Base-by-base conservation (phyloP, 2,888 invertebrate species). In the Bursaphelenchus okinawaensis region DNA sequence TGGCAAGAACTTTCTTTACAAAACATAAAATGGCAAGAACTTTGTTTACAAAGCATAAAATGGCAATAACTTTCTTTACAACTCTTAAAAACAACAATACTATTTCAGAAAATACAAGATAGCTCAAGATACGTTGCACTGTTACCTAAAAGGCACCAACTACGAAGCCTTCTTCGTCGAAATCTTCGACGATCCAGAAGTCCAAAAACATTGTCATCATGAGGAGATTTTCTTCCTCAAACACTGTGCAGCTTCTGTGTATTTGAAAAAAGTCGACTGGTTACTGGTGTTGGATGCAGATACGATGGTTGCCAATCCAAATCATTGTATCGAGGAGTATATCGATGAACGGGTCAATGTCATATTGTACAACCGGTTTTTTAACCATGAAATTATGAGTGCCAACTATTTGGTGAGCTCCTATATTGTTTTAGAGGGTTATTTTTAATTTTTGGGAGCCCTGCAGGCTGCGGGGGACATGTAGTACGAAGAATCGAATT, bases 261-360 rank as follows among this genome's bases (percentile, higher is more conserved):
- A 77, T 63, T 63, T 77, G 29, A 67, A 68, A 8, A 69, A 75
- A 52, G 63, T 69, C 23, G 78, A 78, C 63, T 78, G 78, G 77
- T 66, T 78, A 72, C 64, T 78, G 55, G 75, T 78, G 55, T 62
- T 78, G 50, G 78, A 78, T 58, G 78, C 76, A 20, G 78, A 78
- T 60, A 74, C 75, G 24, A 63, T 74, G 40, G 67, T 76, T 20
- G 77, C 72, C 52, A 78, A 78, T 66, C 78, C 78, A 8, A 73
- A 75, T 60, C 77, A 76, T 63, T 77, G 76, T 63, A 68, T 76
- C 29, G 77, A 77, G 59, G 77, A 78, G 63, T 78, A 73, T 72
- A 76, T 78, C 60, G 78, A 78, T 58, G 63, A 67, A 50, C 68
- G 77, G 0, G 75, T 74, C 52, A 69, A 75, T 65, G 60, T 78